Evolutionary conservation across 2,888 invertebrate genomes (phyloP).

Genomic region (Hydrotaea cyrtoneurina): DNA sequence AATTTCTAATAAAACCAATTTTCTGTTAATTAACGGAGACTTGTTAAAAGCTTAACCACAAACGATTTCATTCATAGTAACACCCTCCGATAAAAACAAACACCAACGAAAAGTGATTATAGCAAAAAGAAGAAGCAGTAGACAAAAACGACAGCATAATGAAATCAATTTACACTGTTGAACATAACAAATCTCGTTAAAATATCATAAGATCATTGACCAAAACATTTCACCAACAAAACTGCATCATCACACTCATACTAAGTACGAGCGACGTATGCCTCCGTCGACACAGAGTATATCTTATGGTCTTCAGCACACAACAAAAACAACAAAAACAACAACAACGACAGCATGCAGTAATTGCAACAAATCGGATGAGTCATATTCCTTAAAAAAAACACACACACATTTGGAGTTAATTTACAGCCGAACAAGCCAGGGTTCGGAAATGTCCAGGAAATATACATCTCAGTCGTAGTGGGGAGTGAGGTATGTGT

Average conservation of each 20-base stretch:
- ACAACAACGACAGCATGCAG: neutral
- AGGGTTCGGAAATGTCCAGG: neutral
- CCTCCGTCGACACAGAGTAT: slow-evolving; percentile 24
- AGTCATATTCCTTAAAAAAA: slow-evolving; percentile 52
- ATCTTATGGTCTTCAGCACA: neutral
- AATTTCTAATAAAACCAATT: neutral
- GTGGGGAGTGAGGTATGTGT: too few species aligned
- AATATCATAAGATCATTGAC: slow-evolving; percentile 55
- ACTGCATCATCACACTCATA: slow-evolving; percentile 12
- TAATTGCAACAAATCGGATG: slow-evolving; percentile 24
- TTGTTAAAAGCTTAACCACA: neutral
- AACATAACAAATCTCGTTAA: slow-evolving; percentile 26
- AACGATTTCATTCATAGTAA: neutral
- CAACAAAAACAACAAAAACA: neutral
- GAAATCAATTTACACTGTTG: neutral
- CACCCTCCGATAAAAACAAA: neutral
- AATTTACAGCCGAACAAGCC: slow-evolving; percentile 45
- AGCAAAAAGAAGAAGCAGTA: too few species aligned
- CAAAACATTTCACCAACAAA: slow-evolving; percentile 21
- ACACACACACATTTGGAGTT: slow-evolving; percentile 55
- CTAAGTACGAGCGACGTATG: slow-evolving; percentile 25
- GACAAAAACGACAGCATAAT: neutral
- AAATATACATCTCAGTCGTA: too few species aligned
- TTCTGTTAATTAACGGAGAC: neutral
- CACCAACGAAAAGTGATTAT: neutral